A percentile compares a stretch with the other conserved stretches of the same genome.
Evolutionary conservation across 2,113 vertebrate species (phyloP).

Genomic region (Dipodomys ordii): DNA sequence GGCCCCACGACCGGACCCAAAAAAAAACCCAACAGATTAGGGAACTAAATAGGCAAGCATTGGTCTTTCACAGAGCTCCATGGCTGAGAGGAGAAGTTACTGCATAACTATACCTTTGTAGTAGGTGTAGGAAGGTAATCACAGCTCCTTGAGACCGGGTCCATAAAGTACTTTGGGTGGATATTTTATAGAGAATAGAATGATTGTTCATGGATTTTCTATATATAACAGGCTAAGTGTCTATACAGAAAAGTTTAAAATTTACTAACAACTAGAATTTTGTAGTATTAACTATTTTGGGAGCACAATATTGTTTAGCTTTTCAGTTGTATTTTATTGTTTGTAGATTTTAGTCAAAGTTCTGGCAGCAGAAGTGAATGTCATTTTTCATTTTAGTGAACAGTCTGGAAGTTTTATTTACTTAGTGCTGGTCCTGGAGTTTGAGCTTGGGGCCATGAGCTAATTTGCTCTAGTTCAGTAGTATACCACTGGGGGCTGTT

Average conservation of each 20-base stretch:
- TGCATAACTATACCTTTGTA: not conserved
- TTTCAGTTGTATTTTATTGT: conserved; percentile 35
- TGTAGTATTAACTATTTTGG: not conserved
- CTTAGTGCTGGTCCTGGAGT: too few relatives aligned
- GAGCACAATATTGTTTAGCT: not conserved
- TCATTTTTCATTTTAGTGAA: conserved; percentile 26
- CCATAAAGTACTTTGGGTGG: not conserved
- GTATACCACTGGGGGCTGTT: too few relatives aligned
- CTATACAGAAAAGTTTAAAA: conserved; percentile 26
- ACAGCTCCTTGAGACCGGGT: not conserved
- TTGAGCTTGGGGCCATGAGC: too few relatives aligned
- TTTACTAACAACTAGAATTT: conserved; percentile 47
- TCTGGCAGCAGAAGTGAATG: not conserved
- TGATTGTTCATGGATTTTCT: not conserved
- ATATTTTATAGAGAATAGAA: not conserved
- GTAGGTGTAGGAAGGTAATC: not conserved
- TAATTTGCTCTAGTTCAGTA: too few relatives aligned
- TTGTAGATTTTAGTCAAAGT: conserved; percentile 34
- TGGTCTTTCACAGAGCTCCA: not conserved
- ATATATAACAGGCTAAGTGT: not conserved
- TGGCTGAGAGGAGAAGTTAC: not conserved
- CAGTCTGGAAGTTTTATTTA: not conserved
- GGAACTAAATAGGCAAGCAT: not conserved
- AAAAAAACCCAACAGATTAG: too few relatives aligned
- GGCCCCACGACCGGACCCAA: too few relatives aligned